Percentiles rank a stretch among this genome's conserved stretches.
Conservation (phyloP, 2,888 invertebrate genomes). For the Dysmachus trigonus region DNA sequence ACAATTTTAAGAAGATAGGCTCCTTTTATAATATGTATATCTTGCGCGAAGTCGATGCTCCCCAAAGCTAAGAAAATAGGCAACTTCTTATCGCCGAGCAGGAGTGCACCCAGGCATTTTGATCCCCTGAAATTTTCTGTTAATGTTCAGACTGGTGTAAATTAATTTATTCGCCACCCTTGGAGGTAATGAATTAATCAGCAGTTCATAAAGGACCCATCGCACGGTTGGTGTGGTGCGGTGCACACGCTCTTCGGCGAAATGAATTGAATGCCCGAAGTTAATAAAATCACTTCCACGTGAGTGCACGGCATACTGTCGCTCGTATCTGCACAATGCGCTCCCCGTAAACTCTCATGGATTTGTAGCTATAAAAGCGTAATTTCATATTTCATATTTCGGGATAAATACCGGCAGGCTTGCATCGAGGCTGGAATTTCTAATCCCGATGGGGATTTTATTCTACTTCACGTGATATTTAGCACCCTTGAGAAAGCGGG, state of each 20-base stretch:
- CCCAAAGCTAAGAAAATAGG: background rate
- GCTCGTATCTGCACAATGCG: background rate
- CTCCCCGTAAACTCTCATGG: background rate
- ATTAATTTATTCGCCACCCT: slow-evolving; percentile 45
- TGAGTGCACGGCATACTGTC: slow-evolving; percentile 47
- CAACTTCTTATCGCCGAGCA: background rate
- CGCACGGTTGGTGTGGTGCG: background rate
- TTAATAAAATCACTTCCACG: slow-evolving; percentile 49
- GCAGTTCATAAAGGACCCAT: slow-evolving; percentile 33
- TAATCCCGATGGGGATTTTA: background rate
- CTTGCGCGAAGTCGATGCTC: background rate
- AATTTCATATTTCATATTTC: background rate
- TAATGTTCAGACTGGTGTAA: slow-evolving; percentile 48
- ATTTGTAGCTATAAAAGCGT: background rate
- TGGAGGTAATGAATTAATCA: slow-evolving; percentile 29
- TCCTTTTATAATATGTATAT: background rate
- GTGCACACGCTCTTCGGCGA: slow-evolving; percentile 17
- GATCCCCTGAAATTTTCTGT: slow-evolving; percentile 29
- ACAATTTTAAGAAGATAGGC: too few species aligned
- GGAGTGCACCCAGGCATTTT: slow-evolving; percentile 9
- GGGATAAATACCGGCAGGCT: background rate
- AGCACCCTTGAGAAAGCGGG: slow-evolving; percentile 27
- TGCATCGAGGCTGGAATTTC: background rate
- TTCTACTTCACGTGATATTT: slow-evolving; percentile 21
- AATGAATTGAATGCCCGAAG: slow-evolving; percentile 27